phyloP scores from a whole-genome alignment of 2,113 vertebrate genomes.

The Malurus cyaneus region DNA sequence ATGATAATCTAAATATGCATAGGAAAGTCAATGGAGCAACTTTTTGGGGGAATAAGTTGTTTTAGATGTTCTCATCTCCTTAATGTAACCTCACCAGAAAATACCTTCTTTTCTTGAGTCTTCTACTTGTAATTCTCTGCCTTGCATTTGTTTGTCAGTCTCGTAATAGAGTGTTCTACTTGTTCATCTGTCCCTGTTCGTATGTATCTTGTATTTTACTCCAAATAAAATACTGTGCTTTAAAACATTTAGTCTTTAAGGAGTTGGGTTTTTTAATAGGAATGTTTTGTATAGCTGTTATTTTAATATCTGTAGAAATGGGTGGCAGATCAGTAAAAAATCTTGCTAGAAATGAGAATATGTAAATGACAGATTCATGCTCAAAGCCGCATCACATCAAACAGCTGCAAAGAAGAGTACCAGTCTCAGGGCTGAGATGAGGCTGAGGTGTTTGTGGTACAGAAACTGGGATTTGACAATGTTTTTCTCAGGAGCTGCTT shows the following conservation, averaged over 20 bases:
- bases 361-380: not conserved
- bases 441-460: not conserved
- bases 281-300: not conserved
- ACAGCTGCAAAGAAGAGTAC: not conserved
- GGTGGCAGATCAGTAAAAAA: not conserved
- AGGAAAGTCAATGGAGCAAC: not conserved
- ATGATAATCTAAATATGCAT: not conserved
- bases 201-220: conserved; percentile 2
- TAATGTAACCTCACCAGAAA: not conserved
- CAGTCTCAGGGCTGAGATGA: not conserved
- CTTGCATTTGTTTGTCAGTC: not conserved
- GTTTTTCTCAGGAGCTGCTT: not conserved
- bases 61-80: not conserved
- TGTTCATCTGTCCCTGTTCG: not conserved
- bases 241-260: not conserved
- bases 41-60: not conserved
- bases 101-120: not conserved
- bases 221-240: conserved; percentile 46
- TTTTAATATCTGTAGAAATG: not conserved
- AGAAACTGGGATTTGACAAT: not conserved
- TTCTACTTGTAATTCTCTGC: not conserved
- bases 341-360: not conserved
- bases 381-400: not conserved
- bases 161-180: not conserved
- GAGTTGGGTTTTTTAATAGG: not conserved